Percentiles rank a stretch among this genome's conserved stretches.
These are phyloP conservation scores for Chondrosia reniformis DNA, from an alignment of 37 sponge, comb jelly and placozoan genomes.

Conservation along the genomic window DNA sequence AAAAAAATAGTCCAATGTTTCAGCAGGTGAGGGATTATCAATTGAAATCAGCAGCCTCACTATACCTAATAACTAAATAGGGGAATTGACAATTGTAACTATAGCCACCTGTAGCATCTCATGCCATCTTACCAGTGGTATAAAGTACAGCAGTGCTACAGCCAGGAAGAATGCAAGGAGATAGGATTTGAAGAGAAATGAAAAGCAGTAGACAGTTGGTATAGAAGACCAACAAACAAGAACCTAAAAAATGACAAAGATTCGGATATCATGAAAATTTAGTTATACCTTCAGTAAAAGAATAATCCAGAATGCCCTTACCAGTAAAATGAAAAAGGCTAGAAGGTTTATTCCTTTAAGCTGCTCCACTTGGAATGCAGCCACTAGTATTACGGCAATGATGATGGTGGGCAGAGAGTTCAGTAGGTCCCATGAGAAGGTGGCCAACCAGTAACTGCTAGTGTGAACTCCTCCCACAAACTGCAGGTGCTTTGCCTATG, in stretches of 20 bases:
- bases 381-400: not conserved
- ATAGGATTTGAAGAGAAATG: conserved; percentile 80
- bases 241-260: conserved; percentile 37
- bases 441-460: conserved; percentile 25
- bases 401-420: not conserved
- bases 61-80: too few species aligned
- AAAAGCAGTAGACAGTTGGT: conserved; percentile 75
- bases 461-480: not conserved
- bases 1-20: conserved; percentile 54
- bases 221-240: conserved; percentile 67
- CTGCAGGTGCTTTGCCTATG: conserved; percentile 3
- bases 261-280: too few species aligned
- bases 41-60: conserved; percentile 10
- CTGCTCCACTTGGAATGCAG: conserved; percentile 3
- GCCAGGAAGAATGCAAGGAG: conserved; percentile 64
- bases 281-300: not conserved
- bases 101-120: not conserved
- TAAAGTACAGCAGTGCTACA: conserved; percentile 50
- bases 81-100: not conserved
- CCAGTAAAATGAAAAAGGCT: conserved; percentile 9
- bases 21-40: not conserved
- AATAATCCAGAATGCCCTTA: not conserved
- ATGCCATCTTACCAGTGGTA: conserved; percentile 35
- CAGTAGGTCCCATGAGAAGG: not conserved
- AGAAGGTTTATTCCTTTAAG: conserved; percentile 10